Evolutionary conservation across 2,888 invertebrate genomes (phyloP), one percentile per base, ranked within the genome.

Genomic region (Polymixis lichenea): DNA sequence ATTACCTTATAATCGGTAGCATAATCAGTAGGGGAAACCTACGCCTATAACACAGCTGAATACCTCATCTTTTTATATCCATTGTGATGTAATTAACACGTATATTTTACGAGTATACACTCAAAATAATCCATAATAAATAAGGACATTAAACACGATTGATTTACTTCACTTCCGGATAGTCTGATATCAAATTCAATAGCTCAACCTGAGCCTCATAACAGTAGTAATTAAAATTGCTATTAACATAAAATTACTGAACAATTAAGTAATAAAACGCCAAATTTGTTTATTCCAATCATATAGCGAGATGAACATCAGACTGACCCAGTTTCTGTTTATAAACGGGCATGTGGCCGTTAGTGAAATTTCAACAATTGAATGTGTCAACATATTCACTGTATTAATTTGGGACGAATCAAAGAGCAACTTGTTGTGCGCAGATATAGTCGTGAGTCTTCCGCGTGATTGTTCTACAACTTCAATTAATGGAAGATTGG

Each of bases 311-410:
- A 69, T 77, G 58, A 75, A 71, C 70, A 79, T 72, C 82, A 53
- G 55, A 51, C 19, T 78, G 86, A 86, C 86, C 86, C 66, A 86
- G 51, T 77, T 86, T 67, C 67, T 72, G 72, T 49, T 65, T 75
- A 72, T 73, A 75, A 70, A 68, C 86, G 72, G 60, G 68, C 84
- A 71, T 78, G 60, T 71, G 82, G 82, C 64, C 19, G 74, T 78
- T 80, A 78, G 76, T 80, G 78, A 82, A 86, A 79, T 83, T 84
- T 64, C 72, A 70, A 83, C 89, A 87, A 89, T 89, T 89, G 86
- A 82, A 80, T 78, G 71, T 88, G 88, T 85, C 88, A 85, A 68
- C 75, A 58, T 69, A 75, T 68, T 79, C 77, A 28, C 69, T 55
- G 65, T 66, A 71, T 78, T 79, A 80, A 86, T 85, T 87, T 85